Evolutionary conservation across 2,888 invertebrate species (phyloP), one percentile per base, ranked within the genome.

Genomic region (Sphecodes monilicornis): DNA sequence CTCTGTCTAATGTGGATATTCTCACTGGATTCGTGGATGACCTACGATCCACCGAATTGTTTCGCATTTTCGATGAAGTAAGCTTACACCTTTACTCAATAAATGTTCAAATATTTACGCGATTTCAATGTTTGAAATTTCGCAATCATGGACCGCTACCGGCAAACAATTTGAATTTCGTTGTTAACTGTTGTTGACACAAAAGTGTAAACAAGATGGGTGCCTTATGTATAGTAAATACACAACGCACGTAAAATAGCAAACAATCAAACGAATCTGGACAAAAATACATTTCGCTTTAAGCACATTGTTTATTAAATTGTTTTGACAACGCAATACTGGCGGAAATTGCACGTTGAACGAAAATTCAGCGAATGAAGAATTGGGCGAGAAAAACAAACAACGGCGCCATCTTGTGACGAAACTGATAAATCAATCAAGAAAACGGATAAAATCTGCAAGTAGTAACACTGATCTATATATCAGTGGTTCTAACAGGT

Each of bases 11-110:
- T 16, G 69, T 75, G n/a, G 93, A 92, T 71, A 92, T 78, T 68
- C 93, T 88, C 26, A 91, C 90, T 0, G 92, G 93, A 84, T 93
- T 93, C 26, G 90, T 88, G 10, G 92, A 92, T 5, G 91, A 93
- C 60, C 91, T 90, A 39, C 93, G 91, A 29, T 89, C 84, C 26
- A 16, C 16, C 8, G 87, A 83, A 46, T 36, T 77, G 3, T 71
- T 70, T 16, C 26, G 57, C 88, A 88, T 88, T 72, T 66, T 66
- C 2, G 22, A 22, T 1, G 1, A 69, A 43, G 29, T 64, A n/a
- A 32, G 3, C 32, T 26, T 22, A 18, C n/a, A 22, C 16, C 18
- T 41, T 5, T 8, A 16, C 64, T 70, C 2, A 16, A 50, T 13
- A 50, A 11, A 13, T 46, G 60, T 16, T 46, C 5, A 13, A 26